phyloP scores from a whole-genome alignment of 1,140 invertebrate species.

The Drosophila equinoxialis region DNA sequence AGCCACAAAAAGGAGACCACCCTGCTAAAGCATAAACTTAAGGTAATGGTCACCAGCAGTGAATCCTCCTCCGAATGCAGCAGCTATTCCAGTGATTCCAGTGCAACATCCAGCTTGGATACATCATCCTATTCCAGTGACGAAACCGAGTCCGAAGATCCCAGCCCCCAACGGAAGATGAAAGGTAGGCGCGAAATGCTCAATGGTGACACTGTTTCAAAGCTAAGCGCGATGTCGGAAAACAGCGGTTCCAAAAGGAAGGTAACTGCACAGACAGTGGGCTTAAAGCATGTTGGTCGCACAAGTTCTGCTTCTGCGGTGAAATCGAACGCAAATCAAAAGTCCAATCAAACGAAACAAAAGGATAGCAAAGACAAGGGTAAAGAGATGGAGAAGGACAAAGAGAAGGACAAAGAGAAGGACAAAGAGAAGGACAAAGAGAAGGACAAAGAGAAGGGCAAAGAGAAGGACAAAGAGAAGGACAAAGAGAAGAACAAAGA shows the following conservation, averaged over 20 bases:
- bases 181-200: not conserved
- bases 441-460: not conserved
- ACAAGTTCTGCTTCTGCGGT: not conserved
- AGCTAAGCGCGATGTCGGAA: too few relatives aligned
- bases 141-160: not conserved
- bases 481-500: too few relatives aligned
- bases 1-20: not conserved
- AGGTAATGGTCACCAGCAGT: not conserved
- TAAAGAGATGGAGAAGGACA: not conserved
- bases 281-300: not conserved
- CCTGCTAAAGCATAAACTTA: not conserved
- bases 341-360: not conserved
- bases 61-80: not conserved
- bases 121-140: not conserved
- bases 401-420: not conserved
- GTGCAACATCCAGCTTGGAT: not conserved
- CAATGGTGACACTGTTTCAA: not conserved
- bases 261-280: not conserved
- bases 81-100: not conserved
- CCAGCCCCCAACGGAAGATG: not conserved
- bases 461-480: not conserved
- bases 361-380: not conserved
- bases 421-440: not conserved
- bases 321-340: not conserved
- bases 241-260: not conserved